phyloP scores from a whole-genome alignment of 2,797 vertebrate species.

The Macropus fuliginosus region DNA sequence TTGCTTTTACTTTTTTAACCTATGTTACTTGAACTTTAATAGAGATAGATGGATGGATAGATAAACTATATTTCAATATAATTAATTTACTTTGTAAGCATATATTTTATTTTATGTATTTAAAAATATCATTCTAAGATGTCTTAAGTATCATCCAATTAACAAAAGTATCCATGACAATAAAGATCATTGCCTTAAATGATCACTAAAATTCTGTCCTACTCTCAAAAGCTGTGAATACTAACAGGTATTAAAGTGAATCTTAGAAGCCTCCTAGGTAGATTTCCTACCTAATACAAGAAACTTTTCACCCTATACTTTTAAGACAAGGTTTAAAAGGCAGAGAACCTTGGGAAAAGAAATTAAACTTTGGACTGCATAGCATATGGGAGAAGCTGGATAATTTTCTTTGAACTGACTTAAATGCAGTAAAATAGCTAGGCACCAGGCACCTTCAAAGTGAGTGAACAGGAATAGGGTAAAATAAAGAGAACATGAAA shows the following conservation, averaged over 20 bases:
- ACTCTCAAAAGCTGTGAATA: background rate
- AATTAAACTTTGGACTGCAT: background rate
- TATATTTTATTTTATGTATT: background rate
- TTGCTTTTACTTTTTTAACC: no score
- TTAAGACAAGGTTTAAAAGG: background rate
- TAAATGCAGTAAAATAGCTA: background rate
- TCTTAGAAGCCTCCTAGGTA: background rate
- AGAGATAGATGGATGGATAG: no score
- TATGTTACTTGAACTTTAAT: no score
- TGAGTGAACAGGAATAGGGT: background rate
- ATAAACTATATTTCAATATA: background rate
- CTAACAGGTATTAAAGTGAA: background rate
- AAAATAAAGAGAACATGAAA: background rate
- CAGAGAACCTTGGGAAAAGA: background rate
- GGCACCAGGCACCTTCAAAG: background rate
- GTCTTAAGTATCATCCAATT: background rate
- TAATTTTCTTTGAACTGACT: background rate
- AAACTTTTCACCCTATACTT: background rate
- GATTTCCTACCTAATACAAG: background rate
- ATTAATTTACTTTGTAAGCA: background rate
- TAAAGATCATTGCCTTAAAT: background rate
- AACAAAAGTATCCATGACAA: background rate
- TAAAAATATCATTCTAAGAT: background rate
- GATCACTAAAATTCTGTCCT: background rate
- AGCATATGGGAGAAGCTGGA: background rate